Percentiles rank a stretch among this genome's conserved stretches.
Conservation (phyloP, 2,113 vertebrate species). For the Lepisosteus osseus region DNA sequence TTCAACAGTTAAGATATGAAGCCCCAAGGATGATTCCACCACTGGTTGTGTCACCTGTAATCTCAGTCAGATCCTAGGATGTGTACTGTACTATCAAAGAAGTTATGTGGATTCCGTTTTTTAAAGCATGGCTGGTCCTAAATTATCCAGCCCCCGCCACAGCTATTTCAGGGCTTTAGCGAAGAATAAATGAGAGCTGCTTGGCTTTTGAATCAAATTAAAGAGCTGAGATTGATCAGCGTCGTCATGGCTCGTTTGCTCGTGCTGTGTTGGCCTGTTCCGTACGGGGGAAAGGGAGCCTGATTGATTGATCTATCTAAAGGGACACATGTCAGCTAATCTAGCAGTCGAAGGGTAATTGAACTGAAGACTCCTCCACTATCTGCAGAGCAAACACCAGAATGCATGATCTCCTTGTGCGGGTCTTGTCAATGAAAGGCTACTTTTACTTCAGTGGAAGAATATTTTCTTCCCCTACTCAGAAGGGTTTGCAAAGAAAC, state of each 20-base stretch:
- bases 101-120: not conserved
- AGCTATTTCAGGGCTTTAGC: slow-evolving; percentile 15
- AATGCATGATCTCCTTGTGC: not conserved
- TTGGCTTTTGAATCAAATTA: slow-evolving; percentile 31
- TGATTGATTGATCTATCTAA: slow-evolving; percentile 28
- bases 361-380: slow-evolving; percentile 19
- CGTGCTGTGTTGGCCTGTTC: slow-evolving; percentile 32
- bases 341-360: slow-evolving; percentile 24
- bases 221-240: slow-evolving; percentile 41
- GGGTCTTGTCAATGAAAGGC: not conserved
- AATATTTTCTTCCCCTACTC: not conserved
- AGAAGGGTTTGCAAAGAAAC: not conserved
- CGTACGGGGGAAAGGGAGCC: slow-evolving; percentile 30
- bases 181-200: slow-evolving; percentile 6
- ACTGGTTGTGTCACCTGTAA: not conserved
- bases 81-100: not conserved
- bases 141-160: slow-evolving; percentile 6
- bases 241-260: slow-evolving; percentile 43
- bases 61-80: not conserved
- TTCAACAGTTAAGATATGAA: no score
- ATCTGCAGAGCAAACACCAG: slow-evolving; percentile 14
- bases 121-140: not conserved
- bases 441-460: not conserved
- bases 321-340: slow-evolving; percentile 27
- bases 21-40: no score